Evolutionary conservation across 1,140 invertebrate genomes (phyloP), one percentile per base, ranked within the genome.

Genomic region (Phocides pigmalion): DNA sequence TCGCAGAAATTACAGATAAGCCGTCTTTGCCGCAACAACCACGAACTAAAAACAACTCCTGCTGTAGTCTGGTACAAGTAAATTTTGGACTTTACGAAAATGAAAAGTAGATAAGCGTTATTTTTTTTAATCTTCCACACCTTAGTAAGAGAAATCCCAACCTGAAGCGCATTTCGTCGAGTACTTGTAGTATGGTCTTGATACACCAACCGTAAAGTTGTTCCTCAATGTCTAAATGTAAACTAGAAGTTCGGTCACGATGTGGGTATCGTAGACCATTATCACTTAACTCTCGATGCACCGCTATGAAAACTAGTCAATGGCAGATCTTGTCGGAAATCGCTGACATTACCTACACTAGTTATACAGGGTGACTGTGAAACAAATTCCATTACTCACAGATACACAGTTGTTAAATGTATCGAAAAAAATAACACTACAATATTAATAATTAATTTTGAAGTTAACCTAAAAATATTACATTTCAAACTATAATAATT

Each of bases 91-190:
- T n/a, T n/a, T n/a, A n/a, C n/a, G n/a, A n/a, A n/a, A 2, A 37
- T 37, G 35, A n/a, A 37, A 37, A 2, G 35, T 6, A n/a, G 8
- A 4, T 11, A 37, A 37, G 12, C 35, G 12, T 37, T 37, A 6
- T n/a, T 37, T 37, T 37, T 37, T 37, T n/a, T 11, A 37, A 37
- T 37, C 12, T 37, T 37, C 35, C 35, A 37, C 35, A 37, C 35
- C 12, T 37, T 6, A n/a, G 12, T 11, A n/a, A 11, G 35, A 4
- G 8, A 11, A 37, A 37, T 37, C 35, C 35, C 35, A 6, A 37
- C 8, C 12, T 11, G 35, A n/a, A 37, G 35, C 35, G 35, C 35
- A 11, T 11, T 37, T 37, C 35, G 8, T 37, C 35, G 35, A 37
- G 35, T 37, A 37, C 35, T 37, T 11, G 12, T 37, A 2, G 11